Conservation (phyloP, 2,113 vertebrate genomes). For the Heterocephalus glaber region DNA sequence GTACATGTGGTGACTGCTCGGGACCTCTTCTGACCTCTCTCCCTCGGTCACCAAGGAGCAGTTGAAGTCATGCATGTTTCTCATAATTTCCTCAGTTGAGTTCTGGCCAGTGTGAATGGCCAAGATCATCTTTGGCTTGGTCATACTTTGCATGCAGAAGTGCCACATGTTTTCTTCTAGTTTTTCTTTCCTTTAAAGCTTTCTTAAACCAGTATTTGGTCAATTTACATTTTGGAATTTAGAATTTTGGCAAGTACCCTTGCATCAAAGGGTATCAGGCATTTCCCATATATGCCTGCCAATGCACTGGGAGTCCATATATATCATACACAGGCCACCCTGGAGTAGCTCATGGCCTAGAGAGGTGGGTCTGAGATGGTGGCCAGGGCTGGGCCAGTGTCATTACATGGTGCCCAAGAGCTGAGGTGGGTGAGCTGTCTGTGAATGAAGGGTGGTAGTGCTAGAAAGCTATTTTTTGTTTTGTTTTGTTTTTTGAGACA, state of each 20-base stretch:
- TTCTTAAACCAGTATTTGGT: neutral
- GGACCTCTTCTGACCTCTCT: fast-evolving
- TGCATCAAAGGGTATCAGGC: neutral
- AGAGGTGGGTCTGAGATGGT: fast-evolving
- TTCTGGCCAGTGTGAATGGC: neutral
- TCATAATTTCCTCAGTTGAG: neutral
- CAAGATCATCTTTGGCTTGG: fast-evolving
- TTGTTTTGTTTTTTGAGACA: neutral
- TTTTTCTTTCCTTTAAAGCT: neutral
- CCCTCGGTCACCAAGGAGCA: neutral
- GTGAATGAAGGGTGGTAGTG: neutral
- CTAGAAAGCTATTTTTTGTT: neutral
- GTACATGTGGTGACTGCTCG: slow-evolving; percentile 21
- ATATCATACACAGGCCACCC: fast-evolving
- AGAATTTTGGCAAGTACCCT: neutral
- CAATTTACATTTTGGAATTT: neutral
- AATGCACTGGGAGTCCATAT: fast-evolving
- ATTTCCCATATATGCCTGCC: fast-evolving
- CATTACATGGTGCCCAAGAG: no score
- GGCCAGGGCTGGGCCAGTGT: neutral
- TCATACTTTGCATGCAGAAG: neutral
- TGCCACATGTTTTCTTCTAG: neutral
- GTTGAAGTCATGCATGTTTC: neutral
- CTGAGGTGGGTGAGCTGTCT: no score
- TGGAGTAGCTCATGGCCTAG: neutral